Base-by-base conservation (phyloP, 1,140 invertebrate genomes). In the Heliconius eleuchia region DNA sequence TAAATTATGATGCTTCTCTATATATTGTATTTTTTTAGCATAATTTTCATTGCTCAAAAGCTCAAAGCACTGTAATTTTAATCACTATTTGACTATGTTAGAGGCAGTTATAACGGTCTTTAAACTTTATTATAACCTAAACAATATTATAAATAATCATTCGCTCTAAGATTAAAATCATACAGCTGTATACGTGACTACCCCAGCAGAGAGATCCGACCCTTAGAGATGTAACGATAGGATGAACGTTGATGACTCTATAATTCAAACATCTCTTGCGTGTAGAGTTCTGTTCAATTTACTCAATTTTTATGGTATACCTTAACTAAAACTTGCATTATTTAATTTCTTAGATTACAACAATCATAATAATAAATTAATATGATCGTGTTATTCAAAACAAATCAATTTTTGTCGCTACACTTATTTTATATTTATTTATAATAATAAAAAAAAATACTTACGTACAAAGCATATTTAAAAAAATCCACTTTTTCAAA, bases 381-480 rank as follows among this genome's bases (percentile, higher is more conserved):
- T 27, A 13, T 1, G 3, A 30, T 27, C 60, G 13, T 66, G 23
- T 66, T 30, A 27, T 66, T 66, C 60, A 66, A 66, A 66, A 66
- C 27, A 66, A 66, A 66, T 27, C 11, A 30, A 0, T 46, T 16
- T 16, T 46, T 46, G 4, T 16, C 3, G 13, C 55, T 66, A 30
- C 4, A 6, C 3, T 27, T 27, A 11, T 66, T 30, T 66, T 66
- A 5, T 30, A 13, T 23, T 11, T 27, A 66, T 27, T 27, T 66
- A 66, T 66, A 66, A 66, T 66, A 27, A 11, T 27, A 16, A 57
- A 57, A 16, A 66, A 30, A 16, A 27, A 73, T 71, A 85, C 82
- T 83, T 84, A 85, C 84, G 82, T 80, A 81, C 75, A 73, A 74
- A 60, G 52, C 82, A 81, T 82, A 30, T 42, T 73, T 30, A 27